Evolutionary conservation across 1,140 invertebrate genomes (phyloP), one percentile per base, ranked within the genome.

Genomic region (Lepidurus apus): DNA sequence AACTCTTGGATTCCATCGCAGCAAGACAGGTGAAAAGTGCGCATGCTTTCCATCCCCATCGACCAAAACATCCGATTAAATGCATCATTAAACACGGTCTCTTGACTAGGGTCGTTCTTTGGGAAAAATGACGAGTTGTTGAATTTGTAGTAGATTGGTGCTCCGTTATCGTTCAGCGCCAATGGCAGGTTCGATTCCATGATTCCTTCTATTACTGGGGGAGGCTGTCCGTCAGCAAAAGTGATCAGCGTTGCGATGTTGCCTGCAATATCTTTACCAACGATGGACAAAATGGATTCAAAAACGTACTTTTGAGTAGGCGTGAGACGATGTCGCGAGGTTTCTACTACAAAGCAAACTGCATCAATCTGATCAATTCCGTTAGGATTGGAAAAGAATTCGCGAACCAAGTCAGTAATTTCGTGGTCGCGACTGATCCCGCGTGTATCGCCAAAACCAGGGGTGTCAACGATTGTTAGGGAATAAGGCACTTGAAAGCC

Each of bases 381-480:
- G 26, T 26, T 26, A 26, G 26, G 26, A 26, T 26, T 1, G 5
- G 6, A n/a, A 8, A 73, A 73, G 17, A 78, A 78, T 0, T 78
- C 9, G 7, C 42, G 21, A 34, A 78, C n/a, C n/a, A n/a, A 21
- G n/a, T 78, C 34, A 2, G 73, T 78, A 11, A 78, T 78, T 7
- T 76, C 21, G 9, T 47, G 0, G 42, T 78, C 77, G 8, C 42
- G 17, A 1, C 74, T 73, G 3, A 78, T 47, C 9, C 77, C 77
- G 13, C 47, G 75, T 5, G 77, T 78, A 17, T 78, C 77, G 7
- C 77, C 77, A 21, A 26, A 78, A 2, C 77, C 77, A 1, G 77
- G 77, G 11, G 77, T 78, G n/a, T 78, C 77, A 1, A 78, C 73
- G 77, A 78, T 42, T 1, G 77, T 78, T 13, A 78, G 74, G 1